Base-by-base conservation (phyloP, 2,797 vertebrate species). In the Paratrypauchen microcephalus region DNA sequence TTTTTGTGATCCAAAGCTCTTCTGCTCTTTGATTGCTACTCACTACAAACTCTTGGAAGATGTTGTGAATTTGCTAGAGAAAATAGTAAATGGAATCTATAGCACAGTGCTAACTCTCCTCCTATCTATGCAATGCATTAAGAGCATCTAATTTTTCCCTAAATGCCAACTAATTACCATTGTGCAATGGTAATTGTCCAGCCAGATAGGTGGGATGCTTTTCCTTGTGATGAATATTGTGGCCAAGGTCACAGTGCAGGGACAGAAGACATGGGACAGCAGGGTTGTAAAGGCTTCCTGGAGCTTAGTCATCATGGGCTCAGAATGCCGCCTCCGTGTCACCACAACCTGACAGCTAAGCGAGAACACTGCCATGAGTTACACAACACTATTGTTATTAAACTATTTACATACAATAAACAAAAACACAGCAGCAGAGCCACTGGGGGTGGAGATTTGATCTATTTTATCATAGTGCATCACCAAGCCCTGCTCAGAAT, bases 151-250 rank as follows among this genome's bases (percentile, higher is more conserved):
- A 65, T 55, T 76, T 78, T 64, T 80, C 61, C 79, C 83, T 71
- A 70, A 86, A 84, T 76, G 77, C 69, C 63, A 83, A 75, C 81
- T 86, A 84, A 88, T 87, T 87, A 88, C 81, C 48, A 6, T 83
- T 86, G 63, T 82, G 78, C 80, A 87, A 85, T 88, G 88, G 79
- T 80, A 89, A 91, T 89, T 87, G 84, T 78, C 66, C 30, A 73
- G 82, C 61, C 1, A 74, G 73, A 78, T 50, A 75, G 82, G 86
- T 84, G 80, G 86, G 89, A 81, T 54, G 84, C 70, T 28, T 60
- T 45, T 82, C 73, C 77, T 76, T 72, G 85, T 85, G 84, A 87
- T 65, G 70, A 84, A 82, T 50, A 67, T 39, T 65, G 74, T 61
- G 69, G 79, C 83, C 89, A 88, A 91, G 90, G 90, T 92, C 88